Evolutionary conservation across 53 echinoderm and acorn worm species (phyloP), one percentile per base, ranked within the genome.

Genomic region (Temnopleurus reevesii): DNA sequence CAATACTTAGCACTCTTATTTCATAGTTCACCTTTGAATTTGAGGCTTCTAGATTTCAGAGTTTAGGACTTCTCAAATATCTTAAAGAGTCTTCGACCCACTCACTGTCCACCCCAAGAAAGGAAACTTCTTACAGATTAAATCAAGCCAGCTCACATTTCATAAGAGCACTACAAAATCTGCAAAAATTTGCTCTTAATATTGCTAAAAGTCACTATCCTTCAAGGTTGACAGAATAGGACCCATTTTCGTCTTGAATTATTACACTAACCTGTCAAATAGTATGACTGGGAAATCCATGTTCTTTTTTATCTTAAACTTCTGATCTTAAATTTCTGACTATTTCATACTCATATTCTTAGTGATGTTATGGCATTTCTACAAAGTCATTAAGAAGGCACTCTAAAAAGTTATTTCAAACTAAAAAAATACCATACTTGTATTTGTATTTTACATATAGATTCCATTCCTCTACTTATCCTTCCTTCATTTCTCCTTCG

Each of bases 1-100:
- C 55, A 83, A 83, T 83, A 83, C 83, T 53, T 55, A n/a, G 55
- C 51, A 47, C 83, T 83, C 83, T 15, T 4, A 83, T 83, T 83
- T 55, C 83, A 83, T 35, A 27, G 10, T 53, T 83, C 83, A 54
- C 55, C 55, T 55, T 83, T 83, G 83, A 19, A 4, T 53, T 29
- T 4, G 24, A 83, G 34, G 83, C 35, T 55, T 29, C 53, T 83
- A 55, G 83, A 83, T 83, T 55, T 55, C 83, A 33, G 3, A 83
- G 83, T 83, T n/a, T 83, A 55, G 12, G 79, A 7, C 49, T 29
- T 79, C 79, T 79, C 79, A 79, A 79, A 79, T 79, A 79, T 47
- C 79, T 79, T 33, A 15, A 31, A 4, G 15, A 33, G 31, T 33
- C 33, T 63, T 8, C 71, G 36, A 38, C 10, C 79, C 28, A 25